phyloP scores from a whole-genome alignment of 2,888 invertebrate species.

The Xestia sexstrigata region DNA sequence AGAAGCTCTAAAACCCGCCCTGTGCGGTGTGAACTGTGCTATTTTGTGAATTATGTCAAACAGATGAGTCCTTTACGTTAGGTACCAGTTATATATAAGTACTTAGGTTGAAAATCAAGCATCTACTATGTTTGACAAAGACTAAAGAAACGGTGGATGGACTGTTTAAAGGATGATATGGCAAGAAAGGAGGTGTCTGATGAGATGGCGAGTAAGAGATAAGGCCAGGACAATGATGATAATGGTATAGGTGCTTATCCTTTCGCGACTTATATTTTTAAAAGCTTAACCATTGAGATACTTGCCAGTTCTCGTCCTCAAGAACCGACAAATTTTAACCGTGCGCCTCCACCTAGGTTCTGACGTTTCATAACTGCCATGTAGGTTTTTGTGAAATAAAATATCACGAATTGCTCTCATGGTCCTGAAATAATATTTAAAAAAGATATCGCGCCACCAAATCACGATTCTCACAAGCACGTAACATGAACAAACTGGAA shows the following conservation, averaged over 20 bases:
- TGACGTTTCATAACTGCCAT: background rate
- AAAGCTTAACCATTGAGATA: background rate
- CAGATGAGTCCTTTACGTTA: background rate
- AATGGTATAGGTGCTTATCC: too few species aligned
- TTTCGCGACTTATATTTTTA: too few species aligned
- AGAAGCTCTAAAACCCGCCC: background rate
- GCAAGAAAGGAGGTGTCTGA: too few species aligned
- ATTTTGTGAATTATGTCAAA: background rate
- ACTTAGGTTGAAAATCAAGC: background rate
- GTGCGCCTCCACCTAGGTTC: background rate
- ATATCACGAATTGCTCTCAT: background rate
- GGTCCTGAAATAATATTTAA: slow-evolving; percentile 19
- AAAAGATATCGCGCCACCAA: slow-evolving; percentile 13
- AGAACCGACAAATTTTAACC: background rate
- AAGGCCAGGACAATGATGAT: too few species aligned
- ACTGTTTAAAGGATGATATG: too few species aligned
- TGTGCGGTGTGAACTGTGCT: background rate
- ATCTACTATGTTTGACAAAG: background rate
- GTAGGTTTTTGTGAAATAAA: background rate
- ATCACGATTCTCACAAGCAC: slow-evolving; percentile 30
- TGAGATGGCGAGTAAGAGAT: too few species aligned
- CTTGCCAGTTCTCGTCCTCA: background rate
- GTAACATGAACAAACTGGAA: slow-evolving; percentile 35
- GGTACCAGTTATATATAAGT: background rate
- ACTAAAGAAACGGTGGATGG: too few species aligned